Percentiles rank a stretch among this genome's conserved stretches.
phyloP scores from a whole-genome alignment of 2,797 vertebrate species.

The Euthynnus affinis region DNA sequence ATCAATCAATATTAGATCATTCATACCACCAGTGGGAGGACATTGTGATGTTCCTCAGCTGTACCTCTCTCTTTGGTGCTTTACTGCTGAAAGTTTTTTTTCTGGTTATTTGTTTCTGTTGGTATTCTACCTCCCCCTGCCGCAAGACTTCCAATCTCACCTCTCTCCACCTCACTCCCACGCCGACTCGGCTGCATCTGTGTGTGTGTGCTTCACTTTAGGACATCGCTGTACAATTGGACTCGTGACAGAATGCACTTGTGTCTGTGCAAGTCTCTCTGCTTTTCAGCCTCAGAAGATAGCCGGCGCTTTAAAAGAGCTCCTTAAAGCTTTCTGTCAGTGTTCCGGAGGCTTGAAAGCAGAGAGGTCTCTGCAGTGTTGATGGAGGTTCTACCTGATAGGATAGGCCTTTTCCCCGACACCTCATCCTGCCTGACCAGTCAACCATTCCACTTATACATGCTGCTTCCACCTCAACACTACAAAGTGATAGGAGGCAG shows the following conservation, averaged over 20 bases:
- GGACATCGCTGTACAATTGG: slow-evolving; percentile 28
- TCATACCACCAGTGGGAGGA: slow-evolving; percentile 3
- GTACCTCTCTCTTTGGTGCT: background rate
- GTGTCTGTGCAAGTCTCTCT: slow-evolving; percentile 38
- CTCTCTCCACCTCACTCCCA: slow-evolving; percentile 38
- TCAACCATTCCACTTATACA: slow-evolving; percentile 52
- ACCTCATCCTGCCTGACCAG: slow-evolving; percentile 53
- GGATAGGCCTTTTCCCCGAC: slow-evolving; percentile 35
- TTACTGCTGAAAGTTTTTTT: slow-evolving; percentile 5
- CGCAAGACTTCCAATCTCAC: slow-evolving; percentile 24
- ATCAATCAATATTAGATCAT: background rate
- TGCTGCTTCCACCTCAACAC: slow-evolving; percentile 23
- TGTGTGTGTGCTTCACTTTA: slow-evolving; percentile 22
- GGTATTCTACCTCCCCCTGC: slow-evolving; percentile 14
- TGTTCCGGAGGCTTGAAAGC: slow-evolving; percentile 61
- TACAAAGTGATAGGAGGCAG: slow-evolving; percentile 37
- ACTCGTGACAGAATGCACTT: slow-evolving; percentile 23
- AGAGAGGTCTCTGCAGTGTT: slow-evolving; percentile 44
- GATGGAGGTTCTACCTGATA: slow-evolving; percentile 60
- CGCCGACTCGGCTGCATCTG: slow-evolving; percentile 32
- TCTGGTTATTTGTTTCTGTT: slow-evolving; percentile 33
- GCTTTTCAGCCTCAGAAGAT: slow-evolving; percentile 48
- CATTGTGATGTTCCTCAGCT: background rate
- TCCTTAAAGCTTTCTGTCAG: slow-evolving; percentile 51
- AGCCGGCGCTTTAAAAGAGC: slow-evolving; percentile 53